Conservation (phyloP, 2,797 vertebrate genomes). For the Rhabdomys pumilio region DNA sequence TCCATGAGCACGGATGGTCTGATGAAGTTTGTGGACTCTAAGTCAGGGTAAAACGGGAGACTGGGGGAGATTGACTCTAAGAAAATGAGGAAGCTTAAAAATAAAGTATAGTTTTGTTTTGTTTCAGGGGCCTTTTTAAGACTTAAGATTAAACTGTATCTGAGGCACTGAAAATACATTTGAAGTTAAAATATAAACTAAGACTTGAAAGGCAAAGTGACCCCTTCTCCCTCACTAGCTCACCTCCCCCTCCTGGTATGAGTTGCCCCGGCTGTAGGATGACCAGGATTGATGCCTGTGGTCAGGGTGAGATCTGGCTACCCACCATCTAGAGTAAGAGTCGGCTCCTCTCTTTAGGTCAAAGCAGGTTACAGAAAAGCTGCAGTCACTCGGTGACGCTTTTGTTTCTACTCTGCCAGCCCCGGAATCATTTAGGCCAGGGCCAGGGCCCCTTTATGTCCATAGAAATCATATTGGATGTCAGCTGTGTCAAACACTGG, state of each 20-base stretch:
- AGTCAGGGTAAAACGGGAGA: slow-evolving; percentile 93
- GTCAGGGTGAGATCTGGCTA: slow-evolving; percentile 55
- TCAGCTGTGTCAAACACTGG: slow-evolving; percentile 57
- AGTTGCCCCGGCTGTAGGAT: slow-evolving; percentile 65
- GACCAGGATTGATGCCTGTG: slow-evolving; percentile 76
- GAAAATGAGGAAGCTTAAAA: slow-evolving; percentile 78
- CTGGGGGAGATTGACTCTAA: slow-evolving; percentile 70
- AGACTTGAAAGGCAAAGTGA: slow-evolving; percentile 78
- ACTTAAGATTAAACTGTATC: slow-evolving; percentile 85
- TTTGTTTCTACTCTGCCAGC: slow-evolving; percentile 54
- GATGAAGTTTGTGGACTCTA: slow-evolving; percentile 94
- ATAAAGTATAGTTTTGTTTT: slow-evolving; percentile 80
- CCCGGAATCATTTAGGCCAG: slow-evolving; percentile 83
- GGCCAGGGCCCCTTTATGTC: slow-evolving; percentile 89
- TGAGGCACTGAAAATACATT: slow-evolving; percentile 86
- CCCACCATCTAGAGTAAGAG: slow-evolving; percentile 50
- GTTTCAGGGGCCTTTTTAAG: slow-evolving; percentile 85
- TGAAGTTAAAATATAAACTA: slow-evolving; percentile 87
- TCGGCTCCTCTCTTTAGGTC: slow-evolving; percentile 69
- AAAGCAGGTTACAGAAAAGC: slow-evolving; percentile 66
- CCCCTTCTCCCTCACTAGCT: slow-evolving; percentile 57
- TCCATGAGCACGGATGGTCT: slow-evolving; percentile 99
- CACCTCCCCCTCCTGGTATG: slow-evolving; percentile 57
- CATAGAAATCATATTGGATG: slow-evolving; percentile 72
- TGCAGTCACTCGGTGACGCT: slow-evolving; percentile 53